A percentile compares a stretch with the other conserved stretches of the same genome.
Conservation (phyloP, 2,113 vertebrate species). For the Pseudorasbora parva region DNA sequence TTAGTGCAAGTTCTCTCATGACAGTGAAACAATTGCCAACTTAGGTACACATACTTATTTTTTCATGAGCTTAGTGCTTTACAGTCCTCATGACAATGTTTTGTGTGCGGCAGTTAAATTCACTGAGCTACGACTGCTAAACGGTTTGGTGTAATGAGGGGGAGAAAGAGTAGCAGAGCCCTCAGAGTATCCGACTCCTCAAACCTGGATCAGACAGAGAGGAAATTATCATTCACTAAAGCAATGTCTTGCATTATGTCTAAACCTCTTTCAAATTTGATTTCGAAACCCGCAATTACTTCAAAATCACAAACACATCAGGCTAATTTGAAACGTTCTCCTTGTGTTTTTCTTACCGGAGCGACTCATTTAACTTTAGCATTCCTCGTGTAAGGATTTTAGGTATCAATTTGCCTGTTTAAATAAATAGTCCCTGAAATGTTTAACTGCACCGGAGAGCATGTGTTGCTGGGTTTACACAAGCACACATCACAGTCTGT, state of each 20-base stretch:
- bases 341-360: conserved; percentile 64
- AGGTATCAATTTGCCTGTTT: conserved; percentile 72
- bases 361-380: conserved; percentile 71
- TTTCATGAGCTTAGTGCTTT: conserved; percentile 57
- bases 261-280: conserved; percentile 29
- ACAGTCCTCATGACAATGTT: conserved; percentile 63
- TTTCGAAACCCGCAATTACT: conserved; percentile 33
- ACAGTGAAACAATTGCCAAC: conserved; percentile 59
- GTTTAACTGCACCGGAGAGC: conserved; percentile 61
- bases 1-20: conserved; percentile 64
- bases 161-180: conserved; percentile 45
- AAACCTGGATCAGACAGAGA: conserved; percentile 38
- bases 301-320: conserved; percentile 56
- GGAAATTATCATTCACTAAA: conserved; percentile 56
- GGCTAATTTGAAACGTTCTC: conserved; percentile 47
- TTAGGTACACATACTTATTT: conserved; percentile 45
- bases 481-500: conserved; percentile 52
- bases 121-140: conserved; percentile 52
- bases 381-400: conserved; percentile 68
- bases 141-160: conserved; percentile 58
- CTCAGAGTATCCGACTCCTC: conserved; percentile 19
- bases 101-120: conserved; percentile 40
- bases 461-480: conserved; percentile 67
- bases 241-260: conserved; percentile 35
- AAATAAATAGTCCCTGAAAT: conserved; percentile 76